A percentile compares a stretch with the other conserved stretches of the same genome.
Conservation (phyloP, 1,140 invertebrate genomes). For the Bombus terrestris region DNA sequence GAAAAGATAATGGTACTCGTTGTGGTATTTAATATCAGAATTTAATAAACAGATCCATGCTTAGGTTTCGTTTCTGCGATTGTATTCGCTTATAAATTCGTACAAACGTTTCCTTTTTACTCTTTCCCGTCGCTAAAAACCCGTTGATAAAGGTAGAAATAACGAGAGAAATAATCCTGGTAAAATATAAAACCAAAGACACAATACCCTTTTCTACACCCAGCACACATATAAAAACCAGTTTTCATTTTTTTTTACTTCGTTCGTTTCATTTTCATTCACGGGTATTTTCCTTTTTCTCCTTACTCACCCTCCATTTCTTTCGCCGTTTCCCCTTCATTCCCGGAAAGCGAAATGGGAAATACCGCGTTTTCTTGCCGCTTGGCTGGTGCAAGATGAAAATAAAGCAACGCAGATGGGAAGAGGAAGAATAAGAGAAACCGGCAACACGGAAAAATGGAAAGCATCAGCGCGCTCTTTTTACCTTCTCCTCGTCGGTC, state of each 20-base stretch:
- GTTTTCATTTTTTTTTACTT: not conserved
- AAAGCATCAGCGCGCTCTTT: slow-evolving; percentile 13
- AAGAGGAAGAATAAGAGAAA: not conserved
- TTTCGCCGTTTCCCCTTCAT: not conserved
- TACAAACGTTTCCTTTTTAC: no score
- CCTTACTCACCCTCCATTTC: not conserved
- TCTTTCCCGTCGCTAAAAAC: no score
- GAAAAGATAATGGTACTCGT: no score
- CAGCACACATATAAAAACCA: not conserved
- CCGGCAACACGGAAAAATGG: slow-evolving; percentile 39
- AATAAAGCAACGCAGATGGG: not conserved
- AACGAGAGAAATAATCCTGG: no score
- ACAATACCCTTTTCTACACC: not conserved
- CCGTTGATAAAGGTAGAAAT: no score
- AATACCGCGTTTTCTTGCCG: slow-evolving; percentile 11
- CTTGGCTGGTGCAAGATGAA: not conserved
- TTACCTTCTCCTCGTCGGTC: not conserved
- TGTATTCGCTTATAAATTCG: no score
- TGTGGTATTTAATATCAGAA: no score
- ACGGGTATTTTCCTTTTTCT: not conserved
- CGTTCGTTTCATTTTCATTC: not conserved
- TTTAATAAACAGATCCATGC: no score
- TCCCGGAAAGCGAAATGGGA: not conserved
- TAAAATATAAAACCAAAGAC: not conserved
- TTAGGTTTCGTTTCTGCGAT: no score